phyloP scores from a whole-genome alignment of 2,797 vertebrate genomes.

The Eulemur rubriventer region DNA sequence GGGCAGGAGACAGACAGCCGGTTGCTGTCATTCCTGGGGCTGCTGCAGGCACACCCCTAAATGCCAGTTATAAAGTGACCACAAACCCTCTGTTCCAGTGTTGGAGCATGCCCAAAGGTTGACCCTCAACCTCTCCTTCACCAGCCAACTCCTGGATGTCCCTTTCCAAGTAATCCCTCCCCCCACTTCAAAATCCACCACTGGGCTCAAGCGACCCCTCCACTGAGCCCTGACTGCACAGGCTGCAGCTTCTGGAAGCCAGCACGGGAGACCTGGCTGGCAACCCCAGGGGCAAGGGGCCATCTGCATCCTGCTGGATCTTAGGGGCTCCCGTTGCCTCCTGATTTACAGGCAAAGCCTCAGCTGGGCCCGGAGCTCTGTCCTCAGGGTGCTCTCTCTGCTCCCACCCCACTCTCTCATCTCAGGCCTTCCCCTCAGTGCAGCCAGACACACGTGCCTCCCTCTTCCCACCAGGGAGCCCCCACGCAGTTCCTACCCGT shows the following conservation, averaged over 20 bases:
- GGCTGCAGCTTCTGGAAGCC: neutral
- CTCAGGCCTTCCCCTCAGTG: neutral
- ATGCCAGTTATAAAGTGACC: conserved; percentile 44
- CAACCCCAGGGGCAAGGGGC: neutral
- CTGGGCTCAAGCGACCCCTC: neutral
- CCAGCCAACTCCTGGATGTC: neutral
- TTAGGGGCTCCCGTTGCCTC: neutral
- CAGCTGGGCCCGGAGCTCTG: neutral
- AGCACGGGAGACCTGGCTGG: neutral
- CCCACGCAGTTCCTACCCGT: neutral
- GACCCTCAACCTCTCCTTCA: neutral
- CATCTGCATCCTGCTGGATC: neutral
- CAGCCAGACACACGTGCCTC: too few species aligned
- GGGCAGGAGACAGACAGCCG: neutral
- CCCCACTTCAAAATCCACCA: neutral
- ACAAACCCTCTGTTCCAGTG: neutral
- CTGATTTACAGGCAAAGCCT: neutral
- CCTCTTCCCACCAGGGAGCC: neutral
- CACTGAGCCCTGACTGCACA: neutral
- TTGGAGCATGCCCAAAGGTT: neutral
- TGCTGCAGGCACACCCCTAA: neutral
- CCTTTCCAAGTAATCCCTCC: neutral
- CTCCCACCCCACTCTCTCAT: neutral
- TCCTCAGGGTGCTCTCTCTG: neutral
- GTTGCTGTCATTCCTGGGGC: neutral